Percentiles rank a stretch among this genome's conserved stretches.
Conservation (phyloP, 2,797 vertebrate genomes). For the Australoheros facetus region DNA sequence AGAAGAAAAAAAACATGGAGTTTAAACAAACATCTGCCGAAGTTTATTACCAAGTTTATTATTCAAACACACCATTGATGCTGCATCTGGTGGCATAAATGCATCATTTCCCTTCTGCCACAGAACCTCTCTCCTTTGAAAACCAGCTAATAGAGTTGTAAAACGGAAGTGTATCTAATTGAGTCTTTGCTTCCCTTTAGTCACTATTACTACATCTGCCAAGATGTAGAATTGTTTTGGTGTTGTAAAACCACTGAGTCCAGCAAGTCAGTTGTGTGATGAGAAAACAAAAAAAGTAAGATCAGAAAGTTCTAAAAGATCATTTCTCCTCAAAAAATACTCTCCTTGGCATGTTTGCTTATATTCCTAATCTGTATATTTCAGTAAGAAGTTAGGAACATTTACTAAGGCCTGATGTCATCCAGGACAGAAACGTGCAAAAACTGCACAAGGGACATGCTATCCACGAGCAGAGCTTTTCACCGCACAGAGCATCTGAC, state of each 20-base stretch:
- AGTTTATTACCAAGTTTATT: slow-evolving; percentile 13
- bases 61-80: slow-evolving; percentile 26
- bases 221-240: not conserved
- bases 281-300: not conserved
- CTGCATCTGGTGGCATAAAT: slow-evolving; percentile 27
- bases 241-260: not conserved
- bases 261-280: not conserved
- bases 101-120: slow-evolving; percentile 25
- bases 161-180: not conserved
- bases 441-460: too few relatives aligned
- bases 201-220: not conserved
- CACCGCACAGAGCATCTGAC: too few relatives aligned
- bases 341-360: not conserved
- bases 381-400: too few relatives aligned
- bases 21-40: slow-evolving; percentile 31
- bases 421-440: too few relatives aligned
- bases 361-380: not conserved
- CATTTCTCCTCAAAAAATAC: too few relatives aligned
- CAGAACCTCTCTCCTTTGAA: slow-evolving; percentile 8
- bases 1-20: not conserved
- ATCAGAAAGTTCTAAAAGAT: accelerated
- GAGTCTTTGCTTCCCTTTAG: not conserved
- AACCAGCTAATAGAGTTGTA: not conserved
- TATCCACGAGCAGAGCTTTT: too few relatives aligned
- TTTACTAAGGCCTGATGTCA: too few relatives aligned